Evolutionary conservation across 2,797 vertebrate genomes (phyloP).

Genomic region (Moxostoma hubbsi): DNA sequence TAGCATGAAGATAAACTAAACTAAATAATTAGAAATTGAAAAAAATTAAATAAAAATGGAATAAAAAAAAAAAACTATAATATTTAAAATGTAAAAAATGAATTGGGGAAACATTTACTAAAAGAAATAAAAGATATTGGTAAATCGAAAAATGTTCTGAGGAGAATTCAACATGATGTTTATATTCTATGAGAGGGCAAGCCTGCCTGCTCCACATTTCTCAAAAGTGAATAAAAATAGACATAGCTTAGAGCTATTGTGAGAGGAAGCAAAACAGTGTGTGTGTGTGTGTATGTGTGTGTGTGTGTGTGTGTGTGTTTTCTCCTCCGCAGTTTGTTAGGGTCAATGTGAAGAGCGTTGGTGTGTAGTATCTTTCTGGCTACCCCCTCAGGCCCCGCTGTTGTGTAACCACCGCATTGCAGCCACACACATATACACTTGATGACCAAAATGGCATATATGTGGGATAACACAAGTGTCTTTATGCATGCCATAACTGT

Average conservation of each 20-base stretch:
- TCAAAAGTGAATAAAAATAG: conserved; percentile 57
- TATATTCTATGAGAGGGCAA: conserved; percentile 17
- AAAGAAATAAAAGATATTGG: background rate
- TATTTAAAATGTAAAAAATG: no score
- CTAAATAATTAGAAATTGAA: background rate
- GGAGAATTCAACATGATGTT: conserved; percentile 12
- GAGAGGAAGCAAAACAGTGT: conserved; percentile 32
- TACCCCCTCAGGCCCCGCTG: conserved; percentile 57
- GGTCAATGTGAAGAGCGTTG: conserved; percentile 56
- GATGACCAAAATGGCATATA: conserved; percentile 23
- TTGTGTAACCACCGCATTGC: conserved; percentile 55
- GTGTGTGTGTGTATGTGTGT: no score
- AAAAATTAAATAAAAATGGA: no score
- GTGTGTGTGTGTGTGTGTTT: conserved; percentile 36
- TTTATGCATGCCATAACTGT: conserved; percentile 1
- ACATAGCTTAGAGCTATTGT: conserved; percentile 39
- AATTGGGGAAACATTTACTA: no score
- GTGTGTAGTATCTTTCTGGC: conserved; percentile 53
- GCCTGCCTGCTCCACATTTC: conserved; percentile 25
- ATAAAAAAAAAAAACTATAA: no score
- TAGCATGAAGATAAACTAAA: background rate
- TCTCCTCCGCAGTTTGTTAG: conserved; percentile 58
- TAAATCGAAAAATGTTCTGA: background rate
- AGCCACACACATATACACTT: conserved; percentile 49
- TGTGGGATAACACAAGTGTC: conserved; percentile 41